These are phyloP conservation scores for Gandaritis pyraliata DNA, from an alignment of 2,888 invertebrate genomes.

Conservation along the genomic window DNA sequence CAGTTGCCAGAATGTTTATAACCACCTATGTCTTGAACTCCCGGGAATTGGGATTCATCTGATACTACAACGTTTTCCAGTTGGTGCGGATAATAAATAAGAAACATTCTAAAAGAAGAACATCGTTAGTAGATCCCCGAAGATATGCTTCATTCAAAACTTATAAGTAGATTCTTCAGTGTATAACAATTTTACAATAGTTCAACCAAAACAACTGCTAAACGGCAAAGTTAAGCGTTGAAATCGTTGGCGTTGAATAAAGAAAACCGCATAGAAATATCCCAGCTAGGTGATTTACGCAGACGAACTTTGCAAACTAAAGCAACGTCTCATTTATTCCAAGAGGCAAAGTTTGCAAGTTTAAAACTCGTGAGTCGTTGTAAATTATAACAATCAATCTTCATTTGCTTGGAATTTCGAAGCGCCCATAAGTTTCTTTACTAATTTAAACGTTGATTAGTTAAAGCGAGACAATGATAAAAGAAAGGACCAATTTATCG, in stretches of 20 bases:
- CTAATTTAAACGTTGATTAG: conserved; percentile 42
- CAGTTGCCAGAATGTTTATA: not conserved
- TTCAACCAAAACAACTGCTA: not conserved
- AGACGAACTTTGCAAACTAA: too few relatives aligned
- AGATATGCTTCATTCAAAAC: too few relatives aligned
- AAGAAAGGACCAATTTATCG: conserved; percentile 60
- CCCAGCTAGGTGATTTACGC: not conserved
- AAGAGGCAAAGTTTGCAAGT: conserved; percentile 9
- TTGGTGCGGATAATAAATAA: too few relatives aligned
- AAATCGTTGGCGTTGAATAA: too few relatives aligned
- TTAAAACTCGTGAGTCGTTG: not conserved
- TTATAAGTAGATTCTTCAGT: too few relatives aligned
- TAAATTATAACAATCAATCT: conserved; percentile 33
- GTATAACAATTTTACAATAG: too few relatives aligned
- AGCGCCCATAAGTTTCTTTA: conserved; percentile 31
- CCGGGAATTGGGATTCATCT: too few relatives aligned
- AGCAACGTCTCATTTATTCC: conserved; percentile 1
- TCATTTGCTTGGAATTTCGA: conserved; percentile 27
- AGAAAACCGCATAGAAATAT: not conserved
- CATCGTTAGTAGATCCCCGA: too few relatives aligned
- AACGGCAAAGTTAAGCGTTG: too few relatives aligned
- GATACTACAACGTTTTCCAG: too few relatives aligned
- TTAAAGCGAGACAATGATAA: conserved; percentile 49
- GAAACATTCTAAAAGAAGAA: too few relatives aligned
- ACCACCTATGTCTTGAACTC: too few relatives aligned